phyloP scores from a whole-genome alignment of 2,888 invertebrate genomes.

The Sarcophaga variegata region DNA sequence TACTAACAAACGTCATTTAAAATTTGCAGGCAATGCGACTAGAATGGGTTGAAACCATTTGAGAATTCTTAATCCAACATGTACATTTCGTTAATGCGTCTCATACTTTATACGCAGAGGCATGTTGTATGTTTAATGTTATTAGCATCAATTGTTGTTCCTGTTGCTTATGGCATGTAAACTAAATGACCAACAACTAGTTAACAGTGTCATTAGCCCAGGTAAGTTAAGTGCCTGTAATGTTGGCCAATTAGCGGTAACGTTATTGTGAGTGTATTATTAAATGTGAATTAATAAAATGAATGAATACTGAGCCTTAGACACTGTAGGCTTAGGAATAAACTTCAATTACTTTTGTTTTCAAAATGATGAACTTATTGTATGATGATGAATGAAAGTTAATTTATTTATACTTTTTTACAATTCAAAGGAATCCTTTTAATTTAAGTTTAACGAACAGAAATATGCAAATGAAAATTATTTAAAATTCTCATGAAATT shows the following conservation, averaged over 20 bases:
- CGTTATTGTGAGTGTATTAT: not conserved
- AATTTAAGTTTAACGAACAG: too few species aligned
- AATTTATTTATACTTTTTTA: too few species aligned
- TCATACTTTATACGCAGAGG: not conserved
- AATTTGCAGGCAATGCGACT: not conserved
- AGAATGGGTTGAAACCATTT: not conserved
- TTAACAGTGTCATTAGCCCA: slow-evolving; percentile 14
- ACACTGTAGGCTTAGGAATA: not conserved
- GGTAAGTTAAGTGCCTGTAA: not conserved
- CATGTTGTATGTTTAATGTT: not conserved
- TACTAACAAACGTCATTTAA: not conserved
- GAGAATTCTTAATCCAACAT: not conserved
- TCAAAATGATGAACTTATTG: not conserved
- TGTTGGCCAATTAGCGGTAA: not conserved
- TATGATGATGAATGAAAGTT: too few species aligned
- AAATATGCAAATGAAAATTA: too few species aligned
- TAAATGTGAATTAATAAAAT: not conserved
- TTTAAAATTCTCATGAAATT: too few species aligned
- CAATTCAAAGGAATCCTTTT: too few species aligned
- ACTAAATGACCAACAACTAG: not conserved
- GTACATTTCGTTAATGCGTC: not conserved
- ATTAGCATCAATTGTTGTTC: not conserved
- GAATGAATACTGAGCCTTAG: not conserved
- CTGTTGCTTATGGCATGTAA: not conserved
- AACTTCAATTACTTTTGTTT: not conserved